Evolutionary conservation across 1,140 invertebrate genomes (phyloP), one percentile per base, ranked within the genome.

Genomic region (Tetramorium simillimum): DNA sequence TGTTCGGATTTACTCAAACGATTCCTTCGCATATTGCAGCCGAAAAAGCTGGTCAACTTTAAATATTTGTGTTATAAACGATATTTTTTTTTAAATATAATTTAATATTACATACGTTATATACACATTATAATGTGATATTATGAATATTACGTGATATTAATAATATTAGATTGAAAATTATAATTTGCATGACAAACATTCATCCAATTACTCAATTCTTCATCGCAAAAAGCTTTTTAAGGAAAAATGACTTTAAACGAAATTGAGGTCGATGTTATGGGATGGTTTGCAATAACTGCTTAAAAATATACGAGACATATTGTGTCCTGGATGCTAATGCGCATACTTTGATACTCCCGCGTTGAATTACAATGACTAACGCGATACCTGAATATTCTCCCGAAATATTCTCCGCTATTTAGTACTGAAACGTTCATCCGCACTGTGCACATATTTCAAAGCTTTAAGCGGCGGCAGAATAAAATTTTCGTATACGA

Each of bases 401-500:
- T 75, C 53, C 37, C 72, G 21, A 81, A 70, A 81, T 70, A 24
- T 69, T 80, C 33, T 73, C 40, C 80, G 69, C 69, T 73, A 84
- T 84, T 81, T 81, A 73, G 56, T 84, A 75, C 80, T 51, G 56
- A 75, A 73, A 84, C 40, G 69, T 56, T 60, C 69, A 60, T 62
- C 56, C 53, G 24, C 53, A 33, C 18, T 1, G 24, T 24, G 78
- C 65, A 18, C 53, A 73, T 84, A 84, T 84, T 84, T 84, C 40
- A 73, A 51, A 40, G 43, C 18, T 72, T 84, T 75, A 84, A 84
- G 53, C 80, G 40, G 69, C 16, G 63, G 24, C 40, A 18, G 78
- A 84, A 84, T 84, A 75, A 84, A 84, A 84, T 84, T 84, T 49
- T 73, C 53, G 51, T 60, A 37, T 33, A 84, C 69, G 24, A 73